A percentile compares a stretch with the other conserved stretches of the same genome.
These are phyloP conservation scores for Aplochiton taeniatus DNA, from an alignment of 2,797 vertebrate species.

Conservation along the genomic window DNA sequence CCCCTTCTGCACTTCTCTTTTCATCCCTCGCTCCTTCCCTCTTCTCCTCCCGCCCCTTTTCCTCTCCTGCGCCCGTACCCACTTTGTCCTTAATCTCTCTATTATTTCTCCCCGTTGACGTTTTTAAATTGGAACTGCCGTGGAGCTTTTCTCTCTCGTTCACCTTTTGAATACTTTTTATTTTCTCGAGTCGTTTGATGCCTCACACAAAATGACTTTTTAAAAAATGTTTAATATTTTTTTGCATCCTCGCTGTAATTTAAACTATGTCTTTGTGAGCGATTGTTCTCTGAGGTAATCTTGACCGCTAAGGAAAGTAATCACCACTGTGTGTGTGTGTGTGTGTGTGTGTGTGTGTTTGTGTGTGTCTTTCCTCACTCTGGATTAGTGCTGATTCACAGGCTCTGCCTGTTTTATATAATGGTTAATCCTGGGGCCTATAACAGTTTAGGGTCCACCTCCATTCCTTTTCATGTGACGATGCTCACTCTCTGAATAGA, in stretches of 20 bases:
- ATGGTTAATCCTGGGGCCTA: slow-evolving; percentile 1
- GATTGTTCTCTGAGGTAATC: not conserved
- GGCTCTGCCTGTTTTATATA: not conserved
- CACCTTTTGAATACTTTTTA: no score
- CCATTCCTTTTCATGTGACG: no score
- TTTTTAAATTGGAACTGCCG: no score
- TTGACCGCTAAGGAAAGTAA: not conserved
- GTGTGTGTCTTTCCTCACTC: not conserved
- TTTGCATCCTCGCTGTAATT: no score
- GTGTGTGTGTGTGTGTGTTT: not conserved
- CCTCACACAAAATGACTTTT: no score
- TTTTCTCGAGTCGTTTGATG: no score
- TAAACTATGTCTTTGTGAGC: not conserved
- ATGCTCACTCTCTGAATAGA: not conserved
- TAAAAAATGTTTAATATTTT: no score
- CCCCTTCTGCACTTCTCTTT: slow-evolving; percentile 33
- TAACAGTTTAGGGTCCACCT: not conserved
- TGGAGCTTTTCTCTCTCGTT: no score
- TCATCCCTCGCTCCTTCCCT: not conserved
- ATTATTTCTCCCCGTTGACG: no score
- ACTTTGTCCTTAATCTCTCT: no score
- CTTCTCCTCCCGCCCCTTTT: not conserved
- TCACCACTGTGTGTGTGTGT: not conserved
- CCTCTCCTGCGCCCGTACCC: not conserved
- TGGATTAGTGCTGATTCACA: not conserved